phyloP scores from a whole-genome alignment of 2,888 invertebrate species.

The Dioctria rufipes region DNA sequence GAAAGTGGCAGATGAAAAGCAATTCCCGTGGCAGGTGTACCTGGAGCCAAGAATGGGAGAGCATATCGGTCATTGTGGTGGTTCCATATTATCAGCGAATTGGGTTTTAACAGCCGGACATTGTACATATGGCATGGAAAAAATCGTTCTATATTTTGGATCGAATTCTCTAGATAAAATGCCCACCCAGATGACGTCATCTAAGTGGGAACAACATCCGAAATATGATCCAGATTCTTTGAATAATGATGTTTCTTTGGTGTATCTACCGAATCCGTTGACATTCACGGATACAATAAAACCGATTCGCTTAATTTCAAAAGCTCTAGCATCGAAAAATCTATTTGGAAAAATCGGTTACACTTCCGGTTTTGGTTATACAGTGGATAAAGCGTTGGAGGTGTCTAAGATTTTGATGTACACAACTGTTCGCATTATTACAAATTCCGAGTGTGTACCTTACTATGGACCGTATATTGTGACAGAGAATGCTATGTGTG shows the following conservation, averaged over 20 bases:
- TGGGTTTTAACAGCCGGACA: constrained; percentile 58
- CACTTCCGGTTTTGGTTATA: constrained; percentile 69
- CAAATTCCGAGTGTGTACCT: constrained; percentile 56
- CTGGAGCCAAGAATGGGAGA: constrained; percentile 24
- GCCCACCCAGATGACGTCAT: constrained; percentile 44
- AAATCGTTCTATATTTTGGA: constrained; percentile 55
- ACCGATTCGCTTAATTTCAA: constrained; percentile 65
- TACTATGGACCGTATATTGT: constrained; percentile 58
- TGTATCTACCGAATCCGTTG: constrained; percentile 51
- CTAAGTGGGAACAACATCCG: constrained; percentile 49
- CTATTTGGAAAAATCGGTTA: constrained; percentile 65
- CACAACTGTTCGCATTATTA: constrained; percentile 55
- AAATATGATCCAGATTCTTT: constrained; percentile 55
- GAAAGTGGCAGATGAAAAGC: constrained; percentile 51
- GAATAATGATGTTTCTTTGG: constrained; percentile 56
- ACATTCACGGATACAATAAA: constrained; percentile 64
- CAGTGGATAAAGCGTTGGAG: constrained; percentile 63
- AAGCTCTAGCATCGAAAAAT: constrained; percentile 61
- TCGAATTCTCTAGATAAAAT: constrained; percentile 53
- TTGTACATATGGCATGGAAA: constrained; percentile 52
- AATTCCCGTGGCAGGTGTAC: constrained; percentile 58
- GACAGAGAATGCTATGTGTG: constrained; percentile 57
- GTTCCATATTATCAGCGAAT: constrained; percentile 53
- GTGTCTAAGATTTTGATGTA: constrained; percentile 51
- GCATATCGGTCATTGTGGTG: constrained; percentile 53